Evolutionary conservation across 2,113 vertebrate species (phyloP), one percentile per base, ranked within the genome.

Genomic region (Otis tarda): DNA sequence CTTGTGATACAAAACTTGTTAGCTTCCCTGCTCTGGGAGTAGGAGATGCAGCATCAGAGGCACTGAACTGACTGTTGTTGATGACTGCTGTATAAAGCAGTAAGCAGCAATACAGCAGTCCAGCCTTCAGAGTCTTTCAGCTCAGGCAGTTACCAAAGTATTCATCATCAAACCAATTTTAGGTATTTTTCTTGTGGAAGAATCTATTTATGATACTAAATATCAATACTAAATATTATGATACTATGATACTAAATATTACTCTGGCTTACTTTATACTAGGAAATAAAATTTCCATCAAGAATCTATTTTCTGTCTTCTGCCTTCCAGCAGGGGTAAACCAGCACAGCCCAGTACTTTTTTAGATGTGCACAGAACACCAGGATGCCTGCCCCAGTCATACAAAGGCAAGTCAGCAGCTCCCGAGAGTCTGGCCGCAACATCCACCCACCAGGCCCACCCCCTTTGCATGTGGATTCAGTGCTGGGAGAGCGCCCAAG

Each of bases 391-490:
- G 12, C 6, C 10, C 12, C 11, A 10, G 10, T 59, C 22, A 14
- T 4, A 33, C 12, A 55, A 37, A 79, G 39, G 15, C 27, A 55
- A 41, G 25, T 43, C 35, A 37, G 53, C 35, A 56, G 27, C 55
- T 74, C 31, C 13, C n/a, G 23, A 11, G 10, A 11, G 10, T 43
- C 31, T 53, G 45, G n/a, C 37, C 21, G 41, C 33, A 59, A 27
- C 47, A 79, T 7, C 12, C 53, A 49, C 19, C 9, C 27, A n/a
- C 7, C 31, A 45, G 21, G 28, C 28, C 30, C 37, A 47, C n/a
- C 30, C 22, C 30, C 59, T 61, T 67, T 0, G 0, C 60, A 55
- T 12, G 2, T 7, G n/a, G 53, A 35, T 50, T 41, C 28, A 20
- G 49, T 27, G 12, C 39, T 31, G 27, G 28, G 16, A 50, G 57